Base-by-base conservation (phyloP, 2,888 invertebrate genomes). In the Nowickia ferox region DNA sequence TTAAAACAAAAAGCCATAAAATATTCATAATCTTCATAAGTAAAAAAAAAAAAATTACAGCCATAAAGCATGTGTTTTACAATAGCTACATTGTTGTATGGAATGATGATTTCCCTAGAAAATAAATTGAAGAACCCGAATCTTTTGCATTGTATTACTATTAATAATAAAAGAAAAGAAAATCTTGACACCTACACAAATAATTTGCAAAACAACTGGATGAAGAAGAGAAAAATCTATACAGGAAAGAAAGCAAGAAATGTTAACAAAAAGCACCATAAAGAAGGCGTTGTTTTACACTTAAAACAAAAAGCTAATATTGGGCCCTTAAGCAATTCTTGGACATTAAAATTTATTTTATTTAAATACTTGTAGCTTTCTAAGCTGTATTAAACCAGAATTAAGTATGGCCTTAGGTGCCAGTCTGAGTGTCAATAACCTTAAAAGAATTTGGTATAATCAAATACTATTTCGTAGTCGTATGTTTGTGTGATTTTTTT, bases 111-210 rank as follows among this genome's bases (percentile, higher is more conserved):
- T 48, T 13, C 48, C 48, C 5, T 30, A 48, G 15, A 48, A 13
- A 48, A 48, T 48, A 48, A 48, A 48, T 48, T 48, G n/a, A n/a
- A 15, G 5, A 48, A 15, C 6, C 17, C 17, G 0, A 30, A 6
- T 30, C 30, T 30, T 30, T 30, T 5, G 30, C 6, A 30, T 30
- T 30, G 30, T 30, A 30, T 30, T 30, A 30, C 30, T 6, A 30
- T 30, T 5, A 30, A 30, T 30, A 30, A 30, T 15, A 11, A 30
- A 59, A 59, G 1, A 15, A 59, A 15, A 30, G 1, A 13, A 17
- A 9, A 53, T 17, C 59, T 77, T 65, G 65, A 65, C 59, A 84
- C 87, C 89, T 89, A 66, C 40, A 61, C 61, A 51, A 38, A 51
- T 66, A 55, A 76, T 13, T 6, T 38, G 17, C 11, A 17, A 19